Base-by-base conservation (phyloP, 2,113 vertebrate species). In the Pomatorhinus ruficollis region DNA sequence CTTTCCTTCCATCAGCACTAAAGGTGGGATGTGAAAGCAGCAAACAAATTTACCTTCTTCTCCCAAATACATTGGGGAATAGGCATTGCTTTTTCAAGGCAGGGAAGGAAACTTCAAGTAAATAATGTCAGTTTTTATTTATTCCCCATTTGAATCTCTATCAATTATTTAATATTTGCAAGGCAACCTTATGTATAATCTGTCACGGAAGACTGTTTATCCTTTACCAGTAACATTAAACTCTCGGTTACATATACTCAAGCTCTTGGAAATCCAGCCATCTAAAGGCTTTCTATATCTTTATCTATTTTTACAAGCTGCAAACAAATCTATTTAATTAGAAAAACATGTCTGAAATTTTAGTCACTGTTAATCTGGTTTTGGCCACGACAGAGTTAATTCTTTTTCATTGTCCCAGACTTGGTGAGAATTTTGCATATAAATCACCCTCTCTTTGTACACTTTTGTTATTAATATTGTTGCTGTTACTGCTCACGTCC, bases 291-390 rank as follows among this genome's bases (percentile, higher is more conserved):
- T 89, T 87, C 57, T 49, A 92, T 91, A 66, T 37, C 69, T 91
- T 66, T 35, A 47, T 42, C 85, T 95, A 87, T 95, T 95, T 97
- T 79, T 71, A 66, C 63, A 71, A 52, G 37, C 18, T 91, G 52
- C 61, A 97, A 97, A 91, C 75, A 53, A 92, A 92, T 56, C 33
- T 75, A 59, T 92, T 95, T 95, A 93, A 96, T 79, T 90, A 83
- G 74, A 89, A 92, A 95, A 92, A 60, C 8, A 31, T 45, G 45
- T 22, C 75, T 69, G 68, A 91, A 91, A 79, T 84, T 79, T 87
- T 79, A 80, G 53, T 74, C 61, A 31, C 5, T 9, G 7, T 53
- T 68, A 42, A 30, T 44, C n/a, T 60, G 17, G 24, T 40, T 75
- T 68, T 8, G 24, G 13, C 19, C 24, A 25, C 9, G 20, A 53